Evolutionary conservation across 2,113 vertebrate genomes (phyloP).

Genomic region (Lutjanus erythropterus): DNA sequence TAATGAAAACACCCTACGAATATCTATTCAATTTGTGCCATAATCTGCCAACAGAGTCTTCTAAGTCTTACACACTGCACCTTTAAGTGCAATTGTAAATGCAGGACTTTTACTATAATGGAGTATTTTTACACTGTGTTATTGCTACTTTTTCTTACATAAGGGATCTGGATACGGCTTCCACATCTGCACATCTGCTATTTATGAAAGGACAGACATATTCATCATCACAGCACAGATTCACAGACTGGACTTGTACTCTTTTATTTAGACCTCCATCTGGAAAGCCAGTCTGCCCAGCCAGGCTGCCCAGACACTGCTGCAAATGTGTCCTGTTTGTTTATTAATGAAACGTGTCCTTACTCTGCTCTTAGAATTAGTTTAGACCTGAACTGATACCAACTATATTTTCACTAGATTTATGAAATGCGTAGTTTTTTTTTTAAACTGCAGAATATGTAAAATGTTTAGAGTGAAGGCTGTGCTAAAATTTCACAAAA

Average conservation of each 20-base stretch:
- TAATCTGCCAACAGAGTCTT: no score
- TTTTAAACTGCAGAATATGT: not conserved
- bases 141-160: not conserved
- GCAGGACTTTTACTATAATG: not conserved
- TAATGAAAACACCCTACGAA: no score
- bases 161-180: not conserved
- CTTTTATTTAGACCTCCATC: constrained; percentile 77
- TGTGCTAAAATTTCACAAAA: constrained; percentile 14
- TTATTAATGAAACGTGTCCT: constrained; percentile 60
- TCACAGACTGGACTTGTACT: constrained; percentile 37
- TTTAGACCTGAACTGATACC: constrained; percentile 14
- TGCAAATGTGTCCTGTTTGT: constrained; percentile 46
- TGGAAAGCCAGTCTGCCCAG: constrained; percentile 61
- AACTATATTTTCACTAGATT: constrained; percentile 11
- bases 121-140: not conserved
- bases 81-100: not conserved
- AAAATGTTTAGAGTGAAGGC: not conserved
- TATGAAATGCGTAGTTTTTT: not conserved
- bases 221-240: constrained; percentile 42
- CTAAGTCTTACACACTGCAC: no score
- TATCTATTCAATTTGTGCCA: no score
- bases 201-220: constrained; percentile 33
- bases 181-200: not conserved
- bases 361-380: constrained; percentile 25
- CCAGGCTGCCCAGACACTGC: constrained; percentile 38